Evolutionary conservation across 2,113 vertebrate genomes (phyloP).

Genomic region (Nipponia nippon): DNA sequence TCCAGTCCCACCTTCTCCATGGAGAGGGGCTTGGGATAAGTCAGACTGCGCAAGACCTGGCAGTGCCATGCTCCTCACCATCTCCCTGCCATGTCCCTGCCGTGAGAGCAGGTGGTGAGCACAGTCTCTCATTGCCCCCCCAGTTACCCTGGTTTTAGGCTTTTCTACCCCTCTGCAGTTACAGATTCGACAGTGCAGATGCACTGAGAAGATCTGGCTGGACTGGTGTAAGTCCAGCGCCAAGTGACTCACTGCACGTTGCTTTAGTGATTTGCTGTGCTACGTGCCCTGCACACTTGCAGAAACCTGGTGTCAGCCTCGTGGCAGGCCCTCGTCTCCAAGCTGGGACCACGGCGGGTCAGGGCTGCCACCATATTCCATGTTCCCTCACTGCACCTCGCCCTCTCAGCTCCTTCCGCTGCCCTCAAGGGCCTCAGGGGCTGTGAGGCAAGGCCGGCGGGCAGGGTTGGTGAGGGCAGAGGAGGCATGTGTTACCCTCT

Average conservation of each 20-base stretch:
- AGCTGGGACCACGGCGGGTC: rapidly evolving
- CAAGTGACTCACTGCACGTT: not conserved
- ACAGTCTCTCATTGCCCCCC: not conserved
- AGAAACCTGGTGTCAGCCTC: rapidly evolving
- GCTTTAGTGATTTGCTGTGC: not conserved
- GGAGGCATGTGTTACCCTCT: rapidly evolving
- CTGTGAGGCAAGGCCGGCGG: rapidly evolving
- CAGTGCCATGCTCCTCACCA: not conserved
- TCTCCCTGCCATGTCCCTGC: not conserved
- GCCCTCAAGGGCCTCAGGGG: not conserved
- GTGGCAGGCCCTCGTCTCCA: rapidly evolving
- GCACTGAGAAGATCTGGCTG: not conserved
- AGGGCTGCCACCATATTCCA: not conserved
- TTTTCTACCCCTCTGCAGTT: not conserved
- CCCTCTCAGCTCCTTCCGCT: not conserved
- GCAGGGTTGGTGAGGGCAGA: rapidly evolving
- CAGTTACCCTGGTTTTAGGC: not conserved
- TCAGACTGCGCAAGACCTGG: not conserved
- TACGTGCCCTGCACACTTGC: rapidly evolving
- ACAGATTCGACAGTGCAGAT: not conserved
- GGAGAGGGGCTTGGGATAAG: not conserved
- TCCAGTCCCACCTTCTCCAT: not conserved
- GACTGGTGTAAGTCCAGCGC: not conserved
- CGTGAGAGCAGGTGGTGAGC: not conserved
- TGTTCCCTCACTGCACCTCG: not conserved